A percentile compares a stretch with the other conserved stretches of the same genome.
Conservation (phyloP, 2,888 invertebrate species). For the Arrhopalites spinosus region DNA sequence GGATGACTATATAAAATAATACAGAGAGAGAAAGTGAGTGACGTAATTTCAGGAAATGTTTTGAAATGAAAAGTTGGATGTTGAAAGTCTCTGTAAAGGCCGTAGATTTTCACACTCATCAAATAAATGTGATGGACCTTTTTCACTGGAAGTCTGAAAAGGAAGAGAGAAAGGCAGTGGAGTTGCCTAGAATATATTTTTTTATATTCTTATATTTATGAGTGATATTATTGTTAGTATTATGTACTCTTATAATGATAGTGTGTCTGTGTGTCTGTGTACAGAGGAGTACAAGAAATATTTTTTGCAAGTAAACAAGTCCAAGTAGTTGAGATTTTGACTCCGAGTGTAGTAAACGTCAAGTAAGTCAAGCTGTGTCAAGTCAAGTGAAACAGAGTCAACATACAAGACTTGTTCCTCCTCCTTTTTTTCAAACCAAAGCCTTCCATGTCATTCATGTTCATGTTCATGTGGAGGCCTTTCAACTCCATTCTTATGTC, state of each 20-base stretch:
- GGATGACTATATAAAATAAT: background rate
- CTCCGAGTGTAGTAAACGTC: background rate
- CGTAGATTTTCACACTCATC: background rate
- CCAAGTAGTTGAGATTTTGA: background rate
- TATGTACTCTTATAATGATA: no score
- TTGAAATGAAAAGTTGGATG: background rate
- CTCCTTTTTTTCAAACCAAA: no score
- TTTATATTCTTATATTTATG: background rate
- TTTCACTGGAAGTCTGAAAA: background rate
- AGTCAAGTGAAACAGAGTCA: constrained; percentile 23
- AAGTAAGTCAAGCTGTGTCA: constrained; percentile 31
- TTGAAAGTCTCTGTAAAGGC: background rate
- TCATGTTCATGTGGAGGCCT: no score
- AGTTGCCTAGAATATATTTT: background rate
- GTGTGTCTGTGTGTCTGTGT: no score
- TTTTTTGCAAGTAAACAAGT: no score
- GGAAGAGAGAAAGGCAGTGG: background rate
- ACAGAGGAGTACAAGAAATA: no score
- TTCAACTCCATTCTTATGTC: no score
- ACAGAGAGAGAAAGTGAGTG: background rate
- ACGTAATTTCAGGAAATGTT: background rate
- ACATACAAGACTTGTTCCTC: background rate
- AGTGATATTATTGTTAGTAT: background rate
- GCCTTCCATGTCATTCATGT: no score
- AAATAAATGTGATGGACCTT: constrained; percentile 14